These are phyloP conservation scores for Dusona sp. DNA, from an alignment of 2,888 invertebrate species.

Conservation along the genomic window DNA sequence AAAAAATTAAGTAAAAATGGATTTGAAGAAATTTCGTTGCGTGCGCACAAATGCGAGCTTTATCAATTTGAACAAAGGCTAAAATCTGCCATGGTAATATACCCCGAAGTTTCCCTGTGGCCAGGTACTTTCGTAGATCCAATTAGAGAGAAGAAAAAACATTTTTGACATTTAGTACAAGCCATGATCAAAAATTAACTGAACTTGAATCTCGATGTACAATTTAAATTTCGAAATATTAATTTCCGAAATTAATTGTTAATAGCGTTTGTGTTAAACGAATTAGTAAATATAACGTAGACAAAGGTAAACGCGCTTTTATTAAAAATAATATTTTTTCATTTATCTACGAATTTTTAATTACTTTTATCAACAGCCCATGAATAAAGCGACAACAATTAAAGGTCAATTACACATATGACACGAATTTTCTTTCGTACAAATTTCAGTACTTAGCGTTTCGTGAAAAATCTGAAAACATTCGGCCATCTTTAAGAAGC, in stretches of 20 bases:
- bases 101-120: not conserved
- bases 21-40: not conserved
- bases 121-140: not conserved
- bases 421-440: no score
- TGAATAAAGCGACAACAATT: no score
- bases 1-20: not conserved
- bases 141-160: not conserved
- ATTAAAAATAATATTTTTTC: not conserved
- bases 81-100: not conserved
- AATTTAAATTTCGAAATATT: not conserved
- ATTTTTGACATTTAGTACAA: not conserved
- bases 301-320: not conserved
- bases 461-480: no score
- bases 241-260: not conserved
- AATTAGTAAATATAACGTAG: not conserved
- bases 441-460: no score
- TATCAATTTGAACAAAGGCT: not conserved
- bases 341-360: not conserved
- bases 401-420: no score
- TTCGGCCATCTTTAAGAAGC: no score
- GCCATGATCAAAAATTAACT: not conserved
- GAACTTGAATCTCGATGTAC: slow-evolving; percentile 7
- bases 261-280: not conserved
- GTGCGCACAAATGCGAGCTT: not conserved
- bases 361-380: not conserved